Conservation (phyloP, 1,140 invertebrate species). For the Drosophila virilis region DNA sequence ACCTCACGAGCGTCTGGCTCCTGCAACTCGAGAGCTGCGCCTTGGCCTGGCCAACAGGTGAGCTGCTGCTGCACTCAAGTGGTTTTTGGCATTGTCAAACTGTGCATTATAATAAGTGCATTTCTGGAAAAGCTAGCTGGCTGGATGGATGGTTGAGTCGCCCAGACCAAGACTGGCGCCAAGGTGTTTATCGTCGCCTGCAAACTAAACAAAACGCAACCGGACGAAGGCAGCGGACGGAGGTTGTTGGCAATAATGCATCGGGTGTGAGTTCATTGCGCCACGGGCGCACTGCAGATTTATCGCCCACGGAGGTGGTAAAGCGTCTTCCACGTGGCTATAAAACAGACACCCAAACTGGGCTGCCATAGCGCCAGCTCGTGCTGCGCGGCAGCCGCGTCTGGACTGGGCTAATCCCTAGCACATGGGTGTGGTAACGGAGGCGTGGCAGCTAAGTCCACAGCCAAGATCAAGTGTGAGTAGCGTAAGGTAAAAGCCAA, state of each 20-base stretch:
- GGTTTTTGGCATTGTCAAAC: slow-evolving; percentile 45
- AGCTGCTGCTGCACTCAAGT: slow-evolving; percentile 18
- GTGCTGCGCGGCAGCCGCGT: slow-evolving; percentile 57
- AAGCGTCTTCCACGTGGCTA: slow-evolving; percentile 63
- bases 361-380: slow-evolving; percentile 71
- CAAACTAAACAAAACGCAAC: slow-evolving; percentile 72
- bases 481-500: neutral
- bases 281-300: slow-evolving; percentile 79
- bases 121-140: neutral
- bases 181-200: slow-evolving; percentile 78
- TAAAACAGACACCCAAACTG: slow-evolving; percentile 76
- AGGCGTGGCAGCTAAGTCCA: slow-evolving; percentile 10
- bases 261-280: slow-evolving; percentile 69
- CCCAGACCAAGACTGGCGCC: slow-evolving; percentile 57
- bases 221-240: slow-evolving; percentile 4
- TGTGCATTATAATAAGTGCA: slow-evolving; percentile 18
- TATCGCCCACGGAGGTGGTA: slow-evolving; percentile 82
- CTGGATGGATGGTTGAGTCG: neutral
- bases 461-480: neutral
- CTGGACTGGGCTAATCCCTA: slow-evolving; percentile 47
- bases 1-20: neutral
- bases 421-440: slow-evolving; percentile 2
- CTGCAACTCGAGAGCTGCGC: slow-evolving; percentile 5
- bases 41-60: slow-evolving; percentile 52
- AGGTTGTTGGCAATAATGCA: neutral